Evolutionary conservation across 2,797 vertebrate species (phyloP), one percentile per base, ranked within the genome.

Genomic region (Alexandromys oeconomus): DNA sequence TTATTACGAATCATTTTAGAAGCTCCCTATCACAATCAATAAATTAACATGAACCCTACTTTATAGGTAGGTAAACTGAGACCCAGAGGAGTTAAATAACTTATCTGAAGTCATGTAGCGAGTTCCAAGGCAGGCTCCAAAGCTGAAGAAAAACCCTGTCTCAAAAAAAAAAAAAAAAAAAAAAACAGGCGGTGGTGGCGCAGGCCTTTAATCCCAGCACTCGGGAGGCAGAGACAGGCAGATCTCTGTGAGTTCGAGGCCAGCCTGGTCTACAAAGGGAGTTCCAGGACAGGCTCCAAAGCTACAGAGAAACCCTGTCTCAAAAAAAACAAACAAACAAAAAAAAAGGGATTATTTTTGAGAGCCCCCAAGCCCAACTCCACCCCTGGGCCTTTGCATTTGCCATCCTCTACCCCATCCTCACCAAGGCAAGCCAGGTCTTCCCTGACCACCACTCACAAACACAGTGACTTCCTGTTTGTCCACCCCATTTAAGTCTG

Each of bases 11-110:
- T 76, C 40, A 31, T 54, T 84, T 67, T 54, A 74, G 12, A 87
- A 61, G 54, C 46, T 67, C 17, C n/a, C 63, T 67, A 13, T 87
- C n/a, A 67, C n/a, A 87, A 59, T 57, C 40, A 92, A 51, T 65
- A 34, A 90, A 51, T 91, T 40, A 71, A 43, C 61, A 81, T n/a
- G 40, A 69, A 79, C 40, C 54, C n/a, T 40, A 63, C 43, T 79
- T 79, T 79, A 89, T 29, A 87, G 46, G 15, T 51, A 57, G 65
- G 6, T 89, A 91, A 91, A 88, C 46, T 88, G 74, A 77, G 79
- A 71, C 61, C 91, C 76, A 67, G 79, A 71, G 29, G 29, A 57
- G 5, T 69, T 25, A 65, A 93, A 31, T 77, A 93, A 94, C 15
- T 65, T 85, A 19, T 43, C 76, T 71, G 71, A 82, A 63, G 21